phyloP scores from a whole-genome alignment of 1,140 invertebrate genomes.

The Philotrypesis tridentata region DNA sequence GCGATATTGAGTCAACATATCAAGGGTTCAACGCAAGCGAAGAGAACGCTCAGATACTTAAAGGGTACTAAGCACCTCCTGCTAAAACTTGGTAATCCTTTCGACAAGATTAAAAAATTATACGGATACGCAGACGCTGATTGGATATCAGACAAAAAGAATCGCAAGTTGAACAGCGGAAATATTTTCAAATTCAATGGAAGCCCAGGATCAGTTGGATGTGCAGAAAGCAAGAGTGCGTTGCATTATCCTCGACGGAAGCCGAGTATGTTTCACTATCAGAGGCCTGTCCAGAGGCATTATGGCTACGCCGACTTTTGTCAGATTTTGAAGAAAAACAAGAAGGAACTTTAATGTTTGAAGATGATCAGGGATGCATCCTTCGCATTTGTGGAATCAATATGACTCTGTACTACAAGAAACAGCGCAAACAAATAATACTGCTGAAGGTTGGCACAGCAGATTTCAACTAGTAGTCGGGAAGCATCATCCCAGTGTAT shows the following conservation, averaged over 20 bases:
- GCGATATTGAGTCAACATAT: slow-evolving; percentile 57
- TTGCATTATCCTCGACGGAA: slow-evolving; percentile 55
- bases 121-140: slow-evolving; percentile 52
- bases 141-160: slow-evolving; percentile 47
- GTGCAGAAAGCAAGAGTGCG: slow-evolving; percentile 41
- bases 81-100: slow-evolving; percentile 34
- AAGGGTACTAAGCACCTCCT: slow-evolving; percentile 46
- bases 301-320: slow-evolving; percentile 49
- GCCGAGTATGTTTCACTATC: slow-evolving; percentile 53
- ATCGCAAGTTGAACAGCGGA: slow-evolving; percentile 55
- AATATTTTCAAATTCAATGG: slow-evolving; percentile 47
- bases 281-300: slow-evolving; percentile 48
- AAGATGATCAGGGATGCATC: slow-evolving; percentile 55
- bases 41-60: slow-evolving; percentile 54
- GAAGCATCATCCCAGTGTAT: too few relatives aligned
- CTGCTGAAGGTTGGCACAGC: too few relatives aligned
- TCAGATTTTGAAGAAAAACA: slow-evolving; percentile 43
- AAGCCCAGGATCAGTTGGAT: slow-evolving; percentile 47
- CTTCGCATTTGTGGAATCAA: too few relatives aligned
- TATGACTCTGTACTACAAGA: too few relatives aligned
- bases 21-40: slow-evolving; percentile 47
- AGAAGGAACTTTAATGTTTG: slow-evolving; percentile 42
- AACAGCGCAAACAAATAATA: too few relatives aligned
- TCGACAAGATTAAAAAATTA: slow-evolving; percentile 1
- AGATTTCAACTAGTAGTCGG: too few relatives aligned